Evolutionary conservation across 2,113 vertebrate species (phyloP).

Genomic region (Atractosteus spatula): DNA sequence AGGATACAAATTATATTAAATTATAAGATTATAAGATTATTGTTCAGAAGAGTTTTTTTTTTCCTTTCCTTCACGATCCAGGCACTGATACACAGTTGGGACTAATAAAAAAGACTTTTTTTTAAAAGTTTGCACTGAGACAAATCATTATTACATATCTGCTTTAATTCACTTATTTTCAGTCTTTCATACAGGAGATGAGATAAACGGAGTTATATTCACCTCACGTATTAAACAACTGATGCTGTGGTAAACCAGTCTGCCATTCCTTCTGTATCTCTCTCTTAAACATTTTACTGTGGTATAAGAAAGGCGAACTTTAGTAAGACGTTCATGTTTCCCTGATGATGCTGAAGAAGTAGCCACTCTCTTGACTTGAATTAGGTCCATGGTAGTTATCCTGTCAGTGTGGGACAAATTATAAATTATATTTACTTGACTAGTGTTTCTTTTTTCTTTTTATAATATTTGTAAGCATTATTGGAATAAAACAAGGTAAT

Average conservation of each 20-base stretch:
- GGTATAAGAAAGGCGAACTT: too few species aligned
- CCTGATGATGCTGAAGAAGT: too few species aligned
- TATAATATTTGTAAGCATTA: too few species aligned
- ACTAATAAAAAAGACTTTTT: conserved; percentile 12
- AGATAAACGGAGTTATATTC: background rate
- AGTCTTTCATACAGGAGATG: background rate
- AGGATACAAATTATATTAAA: conserved; percentile 2
- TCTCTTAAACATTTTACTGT: background rate
- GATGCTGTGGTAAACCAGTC: too few species aligned
- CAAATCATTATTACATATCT: conserved; percentile 24
- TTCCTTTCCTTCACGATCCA: conserved; percentile 2
- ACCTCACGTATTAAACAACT: too few species aligned
- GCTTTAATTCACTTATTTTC: conserved; percentile 11
- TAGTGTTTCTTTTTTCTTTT: too few species aligned
- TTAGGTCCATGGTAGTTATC: too few species aligned
- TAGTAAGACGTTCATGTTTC: too few species aligned
- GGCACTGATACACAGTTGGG: background rate
- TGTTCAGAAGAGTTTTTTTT: conserved; percentile 10
- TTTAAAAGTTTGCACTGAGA: conserved; percentile 25
- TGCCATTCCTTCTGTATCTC: background rate
- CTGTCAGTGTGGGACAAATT: too few species aligned
- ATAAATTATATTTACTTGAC: too few species aligned
- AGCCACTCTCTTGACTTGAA: too few species aligned
- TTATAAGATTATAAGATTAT: background rate
- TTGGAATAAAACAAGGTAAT: too few species aligned